Conservation (phyloP, 2,113 vertebrate species). For the Balaenoptera acutorostrata region DNA sequence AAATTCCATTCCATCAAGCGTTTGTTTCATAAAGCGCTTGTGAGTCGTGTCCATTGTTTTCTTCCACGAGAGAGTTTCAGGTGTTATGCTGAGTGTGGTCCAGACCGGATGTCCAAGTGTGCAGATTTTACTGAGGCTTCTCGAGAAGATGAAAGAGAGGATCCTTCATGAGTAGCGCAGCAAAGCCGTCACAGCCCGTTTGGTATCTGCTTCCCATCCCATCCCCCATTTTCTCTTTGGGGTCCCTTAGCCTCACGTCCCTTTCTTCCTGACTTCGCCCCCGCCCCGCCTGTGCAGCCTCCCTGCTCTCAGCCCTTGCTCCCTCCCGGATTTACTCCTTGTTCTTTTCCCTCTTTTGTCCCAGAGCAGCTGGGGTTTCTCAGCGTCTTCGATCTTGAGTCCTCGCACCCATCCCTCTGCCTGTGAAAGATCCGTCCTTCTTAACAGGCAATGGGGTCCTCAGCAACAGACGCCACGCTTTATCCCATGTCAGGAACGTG, state of each 20-base stretch:
- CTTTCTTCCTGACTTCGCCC: not conserved
- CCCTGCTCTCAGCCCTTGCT: too few relatives aligned
- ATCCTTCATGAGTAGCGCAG: fast-evolving
- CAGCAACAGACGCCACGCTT: fast-evolving
- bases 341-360: not conserved
- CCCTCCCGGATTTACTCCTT: not conserved
- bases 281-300: too few relatives aligned
- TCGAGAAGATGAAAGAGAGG: not conserved
- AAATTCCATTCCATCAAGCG: not conserved
- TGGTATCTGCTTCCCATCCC: not conserved
- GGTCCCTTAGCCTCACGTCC: not conserved
- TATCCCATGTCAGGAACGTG: not conserved
- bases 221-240: not conserved
- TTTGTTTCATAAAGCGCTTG: too few relatives aligned
- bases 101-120: not conserved
- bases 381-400: not conserved
- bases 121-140: not conserved
- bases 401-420: not conserved
- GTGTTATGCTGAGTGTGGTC: not conserved
- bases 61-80: not conserved
- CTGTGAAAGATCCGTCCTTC: not conserved
- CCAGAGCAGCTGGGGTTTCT: not conserved
- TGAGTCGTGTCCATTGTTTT: not conserved
- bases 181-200: too few relatives aligned
- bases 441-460: not conserved